Base-by-base conservation (phyloP, 2,888 invertebrate species). In the Melinopterus prodromus region DNA sequence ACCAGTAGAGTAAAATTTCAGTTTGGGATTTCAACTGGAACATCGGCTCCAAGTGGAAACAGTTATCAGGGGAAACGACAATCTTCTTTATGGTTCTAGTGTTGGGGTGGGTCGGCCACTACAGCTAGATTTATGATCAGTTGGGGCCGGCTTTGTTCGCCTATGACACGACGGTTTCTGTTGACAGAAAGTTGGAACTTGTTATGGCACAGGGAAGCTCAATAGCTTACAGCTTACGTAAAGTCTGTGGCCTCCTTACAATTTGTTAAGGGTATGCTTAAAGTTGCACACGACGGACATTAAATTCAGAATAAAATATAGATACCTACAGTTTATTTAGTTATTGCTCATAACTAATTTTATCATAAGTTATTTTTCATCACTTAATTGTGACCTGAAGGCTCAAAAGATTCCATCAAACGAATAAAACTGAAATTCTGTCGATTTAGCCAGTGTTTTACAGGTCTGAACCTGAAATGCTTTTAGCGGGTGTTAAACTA, bases 61-160 rank as follows among this genome's bases (percentile, higher is more conserved):
- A 53, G 53, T 53, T 53, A 53, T 53, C 53, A 53, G 53, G 53
- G 53, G 53, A 53, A 12, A 53, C 53, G 53, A 53, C 53, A 53
- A 53, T 53, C 53, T 53, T 53, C 53, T 53, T 53, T 53, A 53
- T 53, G 53, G 53, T 53, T 53, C 53, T 53, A 53, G 53, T 53
- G 53, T 53, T 53, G 53, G 53, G 53, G 53, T 53, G 53, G 53
- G 53, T 53, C 53, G 53, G 53, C 53, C 53, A 53, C 53, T 53
- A 53, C 12, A 53, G 53, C 53, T 53, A 53, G 53, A 53, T 53
- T 53, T 53, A 53, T 53, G 53, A 53, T 53, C 53, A 53, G 53
- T 53, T 53, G 53, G 53, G 53, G 53, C 53, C 53, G 53, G 53
- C 53, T 53, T 53, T 53, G 53, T 53, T 53, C 53, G 53, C 53